Evolutionary conservation across 2,113 vertebrate genomes (phyloP).

Genomic region (Vulpes ferrilata): DNA sequence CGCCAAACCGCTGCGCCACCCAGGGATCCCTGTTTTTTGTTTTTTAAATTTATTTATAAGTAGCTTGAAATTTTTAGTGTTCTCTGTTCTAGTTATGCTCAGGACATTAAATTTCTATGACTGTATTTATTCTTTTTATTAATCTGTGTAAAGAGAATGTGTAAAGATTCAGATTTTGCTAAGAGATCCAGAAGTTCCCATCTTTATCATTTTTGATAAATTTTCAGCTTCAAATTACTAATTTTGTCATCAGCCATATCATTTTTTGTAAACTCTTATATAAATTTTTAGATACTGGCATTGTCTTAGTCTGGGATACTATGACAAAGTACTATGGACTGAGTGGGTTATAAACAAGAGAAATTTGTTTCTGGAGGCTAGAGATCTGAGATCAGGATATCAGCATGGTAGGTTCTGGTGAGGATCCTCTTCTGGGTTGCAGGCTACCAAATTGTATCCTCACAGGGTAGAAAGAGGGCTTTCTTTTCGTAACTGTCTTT

Average conservation of each 20-base stretch:
- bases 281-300: background rate
- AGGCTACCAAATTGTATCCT: background rate
- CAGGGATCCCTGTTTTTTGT: background rate
- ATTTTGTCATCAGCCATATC: background rate
- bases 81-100: background rate
- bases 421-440: background rate
- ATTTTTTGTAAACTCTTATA: background rate
- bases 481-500: background rate
- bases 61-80: background rate
- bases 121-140: background rate
- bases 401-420: background rate
- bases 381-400: background rate
- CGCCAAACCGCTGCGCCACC: too few species aligned
- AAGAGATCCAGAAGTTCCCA: background rate
- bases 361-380: background rate
- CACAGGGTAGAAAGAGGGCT: background rate
- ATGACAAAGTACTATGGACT: background rate
- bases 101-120: background rate
- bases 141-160: background rate
- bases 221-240: background rate
- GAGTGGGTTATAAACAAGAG: background rate
- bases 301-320: background rate
- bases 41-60: background rate
- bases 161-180: background rate
- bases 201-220: background rate